Evolutionary conservation across 2,797 vertebrate species (phyloP).

Genomic region (Liparis tanakae): DNA sequence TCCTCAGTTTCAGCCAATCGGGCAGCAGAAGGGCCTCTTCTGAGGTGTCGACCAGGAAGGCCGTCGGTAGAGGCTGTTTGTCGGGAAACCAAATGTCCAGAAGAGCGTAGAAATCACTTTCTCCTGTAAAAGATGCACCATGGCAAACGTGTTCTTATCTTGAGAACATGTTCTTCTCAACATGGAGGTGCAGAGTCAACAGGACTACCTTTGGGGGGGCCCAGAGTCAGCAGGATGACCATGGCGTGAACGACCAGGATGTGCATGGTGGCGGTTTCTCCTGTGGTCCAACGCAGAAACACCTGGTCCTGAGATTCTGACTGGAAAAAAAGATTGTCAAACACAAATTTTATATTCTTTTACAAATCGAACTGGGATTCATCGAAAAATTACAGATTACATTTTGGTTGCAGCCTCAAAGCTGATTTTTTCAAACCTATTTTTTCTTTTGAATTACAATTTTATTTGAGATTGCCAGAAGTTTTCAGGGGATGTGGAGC

Average conservation of each 20-base stretch:
- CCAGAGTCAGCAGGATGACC: conserved; percentile 92
- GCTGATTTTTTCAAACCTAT: background rate
- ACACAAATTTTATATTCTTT: background rate
- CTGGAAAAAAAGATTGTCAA: conserved; percentile 71
- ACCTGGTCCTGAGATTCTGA: conserved; percentile 99
- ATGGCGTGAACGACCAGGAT: conserved; percentile 99
- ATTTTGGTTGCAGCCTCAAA: background rate
- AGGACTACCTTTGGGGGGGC: conserved; percentile 76
- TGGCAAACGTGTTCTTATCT: background rate
- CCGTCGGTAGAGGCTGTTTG: conserved; percentile 96
- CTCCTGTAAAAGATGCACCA: conserved; percentile 70
- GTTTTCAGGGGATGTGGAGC: background rate
- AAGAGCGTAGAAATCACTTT: conserved; percentile 90
- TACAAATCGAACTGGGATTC: background rate
- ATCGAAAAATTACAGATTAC: background rate
- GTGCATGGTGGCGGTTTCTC: conserved; percentile 98
- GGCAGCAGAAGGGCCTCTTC: conserved; percentile 96
- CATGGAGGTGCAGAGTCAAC: background rate
- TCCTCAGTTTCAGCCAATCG: conserved; percentile 97
- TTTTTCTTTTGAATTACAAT: no score
- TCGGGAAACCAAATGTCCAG: conserved; percentile 98
- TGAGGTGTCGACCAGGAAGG: conserved; percentile 97
- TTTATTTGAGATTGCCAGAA: background rate
- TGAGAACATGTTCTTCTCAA: background rate
- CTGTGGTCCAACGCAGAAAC: conserved; percentile 95